phyloP scores from a whole-genome alignment of 2,797 vertebrate genomes.

The Pempheris klunzingeri region DNA sequence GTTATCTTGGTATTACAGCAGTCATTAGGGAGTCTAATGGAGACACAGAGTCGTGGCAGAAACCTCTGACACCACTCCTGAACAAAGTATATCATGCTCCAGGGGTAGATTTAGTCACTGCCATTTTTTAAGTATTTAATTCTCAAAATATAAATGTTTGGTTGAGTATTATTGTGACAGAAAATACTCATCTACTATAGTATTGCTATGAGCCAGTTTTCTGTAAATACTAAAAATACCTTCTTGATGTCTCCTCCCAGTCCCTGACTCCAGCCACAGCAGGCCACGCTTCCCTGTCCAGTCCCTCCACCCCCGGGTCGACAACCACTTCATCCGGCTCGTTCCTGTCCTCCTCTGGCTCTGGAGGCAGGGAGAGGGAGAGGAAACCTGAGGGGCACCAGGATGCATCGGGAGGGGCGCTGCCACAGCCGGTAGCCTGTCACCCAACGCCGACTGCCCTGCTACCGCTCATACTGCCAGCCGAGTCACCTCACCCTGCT shows the following conservation, averaged over 20 bases:
- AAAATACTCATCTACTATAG: neutral
- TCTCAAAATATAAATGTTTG: neutral
- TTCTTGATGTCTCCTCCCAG: conserved; percentile 51
- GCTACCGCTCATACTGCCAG: conserved; percentile 92
- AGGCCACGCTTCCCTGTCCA: conserved; percentile 77
- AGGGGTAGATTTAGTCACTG: neutral
- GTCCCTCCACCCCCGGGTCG: conserved; percentile 71
- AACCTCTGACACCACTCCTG: neutral
- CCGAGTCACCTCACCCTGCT: conserved; percentile 91
- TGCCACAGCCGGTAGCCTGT: conserved; percentile 93
- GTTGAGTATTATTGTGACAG: neutral
- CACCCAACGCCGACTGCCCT: conserved; percentile 94
- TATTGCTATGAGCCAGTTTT: neutral
- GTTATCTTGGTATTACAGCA: neutral
- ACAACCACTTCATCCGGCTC: conserved; percentile 70
- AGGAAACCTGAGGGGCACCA: conserved; percentile 83
- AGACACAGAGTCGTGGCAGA: neutral
- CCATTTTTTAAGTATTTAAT: neutral
- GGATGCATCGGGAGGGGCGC: conserved; percentile 77
- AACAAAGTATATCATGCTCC: neutral
- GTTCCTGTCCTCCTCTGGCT: conserved; percentile 73
- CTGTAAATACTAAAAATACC: neutral
- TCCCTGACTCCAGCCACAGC: conserved; percentile 80
- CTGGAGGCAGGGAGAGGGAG: conserved; percentile 82
- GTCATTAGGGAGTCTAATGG: neutral